phyloP scores from a whole-genome alignment of 2,888 invertebrate genomes.

The Scelioninae gen. 2 region DNA sequence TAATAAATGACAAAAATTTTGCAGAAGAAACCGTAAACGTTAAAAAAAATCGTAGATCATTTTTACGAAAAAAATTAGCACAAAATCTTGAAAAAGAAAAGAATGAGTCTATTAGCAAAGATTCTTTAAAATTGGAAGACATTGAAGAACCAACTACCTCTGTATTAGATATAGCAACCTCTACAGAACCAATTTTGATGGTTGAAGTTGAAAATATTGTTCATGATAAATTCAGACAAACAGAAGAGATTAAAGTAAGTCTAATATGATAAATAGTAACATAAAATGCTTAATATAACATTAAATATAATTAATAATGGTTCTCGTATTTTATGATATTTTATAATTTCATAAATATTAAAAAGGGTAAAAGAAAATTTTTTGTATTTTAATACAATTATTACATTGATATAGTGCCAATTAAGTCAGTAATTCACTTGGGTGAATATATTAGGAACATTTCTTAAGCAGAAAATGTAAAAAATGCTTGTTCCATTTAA shows the following conservation, averaged over 20 bases:
- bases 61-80: constrained; percentile 65
- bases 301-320: no score
- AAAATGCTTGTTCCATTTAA: no score
- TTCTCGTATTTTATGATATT: no score
- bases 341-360: no score
- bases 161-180: constrained; percentile 43
- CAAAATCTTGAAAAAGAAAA: constrained; percentile 52
- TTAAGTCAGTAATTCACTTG: no score
- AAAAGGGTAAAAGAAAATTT: no score
- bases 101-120: constrained; percentile 50
- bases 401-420: no score
- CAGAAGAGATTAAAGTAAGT: constrained; percentile 92
- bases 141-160: constrained; percentile 21
- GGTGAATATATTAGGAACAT: no score
- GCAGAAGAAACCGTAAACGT: constrained; percentile 34
- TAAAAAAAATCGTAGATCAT: constrained; percentile 65
- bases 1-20: not conserved
- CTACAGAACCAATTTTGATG: constrained; percentile 82
- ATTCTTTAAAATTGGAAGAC: constrained; percentile 38
- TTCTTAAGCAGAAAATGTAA: no score
- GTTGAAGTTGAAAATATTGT: constrained; percentile 95
- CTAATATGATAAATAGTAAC: no score
- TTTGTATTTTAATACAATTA: no score
- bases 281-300: no score
- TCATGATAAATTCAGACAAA: constrained; percentile 91